Evolutionary conservation across 2,113 vertebrate species (phyloP).

Genomic region (Edolisoma coerulescens): DNA sequence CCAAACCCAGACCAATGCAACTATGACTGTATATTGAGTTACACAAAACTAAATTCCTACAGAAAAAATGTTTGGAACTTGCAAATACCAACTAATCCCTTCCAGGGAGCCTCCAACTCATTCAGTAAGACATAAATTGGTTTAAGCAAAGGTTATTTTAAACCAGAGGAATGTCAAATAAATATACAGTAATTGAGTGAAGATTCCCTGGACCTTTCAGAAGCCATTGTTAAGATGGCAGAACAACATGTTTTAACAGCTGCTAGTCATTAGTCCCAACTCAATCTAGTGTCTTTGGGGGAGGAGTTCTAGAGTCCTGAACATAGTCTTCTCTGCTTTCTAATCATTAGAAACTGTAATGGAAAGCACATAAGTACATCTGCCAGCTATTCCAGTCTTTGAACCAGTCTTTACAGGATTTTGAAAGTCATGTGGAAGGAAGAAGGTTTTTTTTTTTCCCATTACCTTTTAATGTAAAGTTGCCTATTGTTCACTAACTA

Average conservation of each 20-base stretch:
- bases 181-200: not conserved
- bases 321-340: fast-evolving
- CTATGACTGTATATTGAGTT: not conserved
- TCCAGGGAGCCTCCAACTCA: not conserved
- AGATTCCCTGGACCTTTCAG: not conserved
- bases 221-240: not conserved
- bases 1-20: not conserved
- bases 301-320: not conserved
- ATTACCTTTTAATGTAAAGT: not conserved
- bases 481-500: fast-evolving
- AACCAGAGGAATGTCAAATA: not conserved
- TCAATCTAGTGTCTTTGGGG: not conserved
- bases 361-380: not conserved
- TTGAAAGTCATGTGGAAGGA: not conserved
- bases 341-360: not conserved
- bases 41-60: not conserved
- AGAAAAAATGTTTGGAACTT: not conserved
- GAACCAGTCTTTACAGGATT: not conserved
- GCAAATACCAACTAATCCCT: not conserved
- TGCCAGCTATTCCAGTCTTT: not conserved
- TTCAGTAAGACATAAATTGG: not conserved
- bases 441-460: not conserved
- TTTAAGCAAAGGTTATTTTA: not conserved
- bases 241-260: not conserved
- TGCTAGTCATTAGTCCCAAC: not conserved